Evolutionary conservation across 1,140 invertebrate species (phyloP), one percentile per base, ranked within the genome.

Genomic region (Plutomurus gul): DNA sequence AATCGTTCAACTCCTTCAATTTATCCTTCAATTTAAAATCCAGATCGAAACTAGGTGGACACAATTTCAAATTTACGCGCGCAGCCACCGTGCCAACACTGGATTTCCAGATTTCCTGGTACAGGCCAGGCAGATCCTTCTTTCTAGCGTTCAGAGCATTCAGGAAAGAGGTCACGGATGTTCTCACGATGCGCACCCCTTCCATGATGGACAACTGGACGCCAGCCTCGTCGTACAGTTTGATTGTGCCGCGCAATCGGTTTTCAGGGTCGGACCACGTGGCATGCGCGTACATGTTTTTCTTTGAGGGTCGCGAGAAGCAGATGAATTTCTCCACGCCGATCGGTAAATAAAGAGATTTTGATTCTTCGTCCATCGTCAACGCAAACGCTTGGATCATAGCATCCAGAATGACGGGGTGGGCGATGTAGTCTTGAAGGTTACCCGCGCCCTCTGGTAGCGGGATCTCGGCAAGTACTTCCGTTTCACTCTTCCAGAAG

Each of bases 361-460:
- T 72, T 1, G 70, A 72, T 30, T 72, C 70, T 22, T 72, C 70
- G 70, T 72, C 70, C 70, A 72, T 72, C 25, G 70, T 72, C 70
- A 72, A 27, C 39, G 70, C 76, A 37, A 77, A 71, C 5, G 77
- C 56, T 36, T 81, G 80, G 36, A 81, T 77, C 46, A 78, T 78
- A 0, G 76, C 80, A 33, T 81, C 80, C n/a, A 81, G 22, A 16
- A 79, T 33, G 0, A 81, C 56, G 1, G 80, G 80, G 30, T 81
- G 80, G 1, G 60, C 36, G 4, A 76, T 71, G 46, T 78, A 81
- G 1, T 60, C 27, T 30, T 27, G 30, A 5, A 36, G 8, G 27
- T 65, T 65, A 20, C 39, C 56, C 10, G 60, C 77, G 7, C 46
- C 80, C n/a, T 71, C 8, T 5, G 80, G 80, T 40, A 75, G 16